Percentiles rank a stretch among this genome's conserved stretches.
Conservation (phyloP, 1,140 invertebrate species). For the Coelopa frigida region DNA sequence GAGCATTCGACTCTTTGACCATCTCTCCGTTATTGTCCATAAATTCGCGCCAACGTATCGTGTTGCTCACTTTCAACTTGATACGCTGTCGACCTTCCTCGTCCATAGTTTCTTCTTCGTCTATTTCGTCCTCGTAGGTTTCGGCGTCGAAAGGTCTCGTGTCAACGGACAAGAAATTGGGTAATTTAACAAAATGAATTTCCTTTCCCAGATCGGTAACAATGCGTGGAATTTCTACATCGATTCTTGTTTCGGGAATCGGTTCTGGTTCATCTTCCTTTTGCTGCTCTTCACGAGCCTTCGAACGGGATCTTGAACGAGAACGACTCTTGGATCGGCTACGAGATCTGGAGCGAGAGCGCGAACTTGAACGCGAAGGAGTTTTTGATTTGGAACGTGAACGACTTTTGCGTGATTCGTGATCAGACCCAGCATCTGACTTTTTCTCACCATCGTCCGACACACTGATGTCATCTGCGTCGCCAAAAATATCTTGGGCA, state of each 20-base stretch:
- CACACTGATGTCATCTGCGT: constrained; percentile 84
- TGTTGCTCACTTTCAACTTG: constrained; percentile 95
- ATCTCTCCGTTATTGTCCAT: constrained; percentile 79
- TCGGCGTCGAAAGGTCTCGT: constrained; percentile 89
- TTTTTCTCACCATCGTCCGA: constrained; percentile 60
- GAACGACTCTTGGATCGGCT: constrained; percentile 18
- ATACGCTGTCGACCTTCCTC: constrained; percentile 92
- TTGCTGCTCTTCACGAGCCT: constrained; percentile 26
- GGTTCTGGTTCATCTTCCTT: constrained; percentile 67
- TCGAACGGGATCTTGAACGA: constrained; percentile 20
- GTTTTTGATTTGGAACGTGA: constrained; percentile 19
- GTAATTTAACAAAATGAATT: constrained; percentile 90
- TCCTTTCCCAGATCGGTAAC: constrained; percentile 84
- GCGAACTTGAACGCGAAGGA: constrained; percentile 16
- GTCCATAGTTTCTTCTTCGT: constrained; percentile 96
- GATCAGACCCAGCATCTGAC: constrained; percentile 32
- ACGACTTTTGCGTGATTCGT: constrained; percentile 24
- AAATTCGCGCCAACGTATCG: constrained; percentile 88
- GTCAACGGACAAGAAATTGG: constrained; percentile 88
- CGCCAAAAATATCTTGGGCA: constrained; percentile 83
- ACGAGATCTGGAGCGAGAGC: constrained; percentile 21
- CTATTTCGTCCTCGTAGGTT: constrained; percentile 98
- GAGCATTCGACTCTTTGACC: constrained; percentile 88
- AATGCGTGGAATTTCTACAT: constrained; percentile 95
- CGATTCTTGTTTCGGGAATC: constrained; percentile 86